phyloP scores from a whole-genome alignment of 2,797 vertebrate species.

The Epinephelus malabaricus region DNA sequence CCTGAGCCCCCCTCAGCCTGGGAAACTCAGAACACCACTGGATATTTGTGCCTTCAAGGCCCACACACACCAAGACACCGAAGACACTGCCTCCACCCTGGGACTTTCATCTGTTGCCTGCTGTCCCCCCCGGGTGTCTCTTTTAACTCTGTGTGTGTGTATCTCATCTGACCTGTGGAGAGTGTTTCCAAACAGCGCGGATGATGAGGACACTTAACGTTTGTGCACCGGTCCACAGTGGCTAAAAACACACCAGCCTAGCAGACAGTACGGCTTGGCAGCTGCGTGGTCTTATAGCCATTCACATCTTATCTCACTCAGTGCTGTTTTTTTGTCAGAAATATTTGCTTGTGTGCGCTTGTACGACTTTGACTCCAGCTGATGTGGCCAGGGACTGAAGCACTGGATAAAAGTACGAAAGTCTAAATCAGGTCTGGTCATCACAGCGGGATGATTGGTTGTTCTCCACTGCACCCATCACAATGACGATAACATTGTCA shows the following conservation, averaged over 20 bases:
- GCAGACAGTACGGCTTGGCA: conserved; percentile 5
- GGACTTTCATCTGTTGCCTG: conserved; percentile 55
- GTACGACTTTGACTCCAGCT: conserved; percentile 35
- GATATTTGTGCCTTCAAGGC: conserved; percentile 72
- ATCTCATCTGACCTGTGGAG: conserved; percentile 61
- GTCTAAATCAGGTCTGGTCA: not conserved
- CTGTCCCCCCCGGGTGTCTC: conserved; percentile 44
- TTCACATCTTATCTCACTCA: conserved; percentile 31
- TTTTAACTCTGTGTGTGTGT: conserved; percentile 37
- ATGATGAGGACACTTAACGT: conserved; percentile 28
- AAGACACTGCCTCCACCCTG: conserved; percentile 77
- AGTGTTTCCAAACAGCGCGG: conserved; percentile 38
- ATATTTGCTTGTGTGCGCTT: conserved; percentile 16
- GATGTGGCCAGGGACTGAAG: conserved; percentile 5
- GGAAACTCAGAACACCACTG: conserved; percentile 44
- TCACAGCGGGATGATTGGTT: not conserved
- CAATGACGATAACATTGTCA: conserved; percentile 10
- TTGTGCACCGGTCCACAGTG: conserved; percentile 7
- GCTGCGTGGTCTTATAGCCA: conserved; percentile 19
- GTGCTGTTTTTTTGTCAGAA: conserved; percentile 26
- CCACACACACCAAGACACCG: conserved; percentile 52
- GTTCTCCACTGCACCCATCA: conserved; percentile 24
- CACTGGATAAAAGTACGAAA: conserved; percentile 33
- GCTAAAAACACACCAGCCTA: conserved; percentile 18
- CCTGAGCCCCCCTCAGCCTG: conserved; percentile 77